Evolutionary conservation across 2,797 vertebrate genomes (phyloP).

Genomic region (Notolepis coatsorum): DNA sequence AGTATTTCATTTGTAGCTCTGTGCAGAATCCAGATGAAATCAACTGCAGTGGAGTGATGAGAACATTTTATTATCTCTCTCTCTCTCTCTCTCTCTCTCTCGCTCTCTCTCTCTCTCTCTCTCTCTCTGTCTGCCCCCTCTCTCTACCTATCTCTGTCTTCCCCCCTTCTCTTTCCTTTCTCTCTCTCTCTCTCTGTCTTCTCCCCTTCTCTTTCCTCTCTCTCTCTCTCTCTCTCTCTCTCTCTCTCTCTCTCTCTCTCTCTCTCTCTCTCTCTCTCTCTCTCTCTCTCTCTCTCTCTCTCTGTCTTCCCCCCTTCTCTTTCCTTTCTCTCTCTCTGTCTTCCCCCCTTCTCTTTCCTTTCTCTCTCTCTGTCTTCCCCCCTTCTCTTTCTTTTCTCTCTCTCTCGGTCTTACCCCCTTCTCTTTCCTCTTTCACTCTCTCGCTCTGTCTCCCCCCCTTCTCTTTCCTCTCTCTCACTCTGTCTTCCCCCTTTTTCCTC

Average conservation of each 20-base stretch:
- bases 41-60: slow-evolving; percentile 82
- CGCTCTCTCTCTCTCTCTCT: slow-evolving; percentile 50
- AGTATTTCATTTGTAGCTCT: slow-evolving; percentile 56
- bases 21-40: slow-evolving; percentile 64
- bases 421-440: neutral
- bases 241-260: slow-evolving; percentile 4
- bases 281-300: neutral
- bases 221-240: slow-evolving; percentile 23
- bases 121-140: slow-evolving; percentile 6
- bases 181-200: slow-evolving; percentile 3
- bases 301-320: no score
- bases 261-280: neutral
- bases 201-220: neutral
- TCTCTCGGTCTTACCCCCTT: neutral
- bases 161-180: neutral
- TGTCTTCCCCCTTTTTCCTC: slow-evolving; percentile 35
- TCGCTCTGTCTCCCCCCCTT: slow-evolving; percentile 10
- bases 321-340: neutral
- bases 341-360: slow-evolving; percentile 31
- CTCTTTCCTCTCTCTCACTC: slow-evolving; percentile 32
- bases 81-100: slow-evolving; percentile 3
- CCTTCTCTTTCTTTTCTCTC: neutral
- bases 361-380: slow-evolving; percentile 30
- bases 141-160: neutral
- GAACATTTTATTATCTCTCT: slow-evolving; percentile 56